Evolutionary conservation across 2,797 vertebrate genomes (phyloP), one percentile per base, ranked within the genome.

Genomic region (Gorsachius magnificus): DNA sequence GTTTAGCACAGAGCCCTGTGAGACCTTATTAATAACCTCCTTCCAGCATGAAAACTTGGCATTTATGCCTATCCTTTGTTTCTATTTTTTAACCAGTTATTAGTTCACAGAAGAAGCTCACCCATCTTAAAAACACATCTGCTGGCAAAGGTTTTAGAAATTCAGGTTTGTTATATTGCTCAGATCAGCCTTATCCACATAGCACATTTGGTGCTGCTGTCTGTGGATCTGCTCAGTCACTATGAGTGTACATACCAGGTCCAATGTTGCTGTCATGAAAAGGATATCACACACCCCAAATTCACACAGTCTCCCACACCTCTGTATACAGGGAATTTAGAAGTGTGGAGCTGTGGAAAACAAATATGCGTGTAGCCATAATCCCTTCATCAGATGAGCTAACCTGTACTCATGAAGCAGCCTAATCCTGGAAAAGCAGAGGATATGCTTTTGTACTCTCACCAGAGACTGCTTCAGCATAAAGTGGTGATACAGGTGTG

Each of bases 21-120:
- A 96, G 87, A 83, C 82, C 82, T 92, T 63, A 38, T 75, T 83
- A 87, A 85, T 57, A 81, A 80, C 29, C 68, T 93, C 68, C 53
- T 91, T 81, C 35, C 65, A 93, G 68, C 57, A 78, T 10, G 21
- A 81, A 85, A 91, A 74, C 61, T 17, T 78, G 87, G 11, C 61
- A 38, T 61, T 75, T 81, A 57, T 54, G 70, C 29, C 83, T 69
- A 31, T 31, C 31, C 17, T 84, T 93, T 80, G 31, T 53, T 93
- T 74, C 71, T 68, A 3, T 22, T 46, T 77, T 77, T 94, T 85
- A 77, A 85, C 53, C 33, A 68, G 31, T 38, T 65, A 25, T 28
- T 38, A 53, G 18, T 38, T 79, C 63, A 68, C 58, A 60, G 81
- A 95, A 87, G 11, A 41, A 89, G 56, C 28, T 17, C 2, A 0